Evolutionary conservation across 2,797 vertebrate genomes (phyloP).

Genomic region (Ceyx erithaca): DNA sequence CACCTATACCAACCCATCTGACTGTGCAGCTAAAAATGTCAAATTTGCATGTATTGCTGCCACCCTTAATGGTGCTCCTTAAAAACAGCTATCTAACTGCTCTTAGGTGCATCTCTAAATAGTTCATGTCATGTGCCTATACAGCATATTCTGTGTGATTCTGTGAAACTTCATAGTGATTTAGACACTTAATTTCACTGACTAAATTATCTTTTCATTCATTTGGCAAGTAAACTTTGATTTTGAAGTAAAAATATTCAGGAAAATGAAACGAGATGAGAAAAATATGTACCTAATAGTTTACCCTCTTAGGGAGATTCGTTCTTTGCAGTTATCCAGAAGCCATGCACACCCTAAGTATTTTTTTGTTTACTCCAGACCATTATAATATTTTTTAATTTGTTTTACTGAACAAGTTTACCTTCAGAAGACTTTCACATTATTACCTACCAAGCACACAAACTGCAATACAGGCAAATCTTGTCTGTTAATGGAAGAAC

Average conservation of each 20-base stretch:
- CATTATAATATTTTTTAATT: not conserved
- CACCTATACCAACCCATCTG: not conserved
- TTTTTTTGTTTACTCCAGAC: not conserved
- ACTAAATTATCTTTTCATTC: not conserved
- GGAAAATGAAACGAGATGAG: not conserved
- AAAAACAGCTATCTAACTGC: not conserved
- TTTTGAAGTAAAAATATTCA: not conserved
- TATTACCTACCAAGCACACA: not conserved
- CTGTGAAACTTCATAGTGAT: not conserved
- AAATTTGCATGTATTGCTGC: not conserved
- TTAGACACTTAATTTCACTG: not conserved
- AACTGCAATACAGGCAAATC: not conserved
- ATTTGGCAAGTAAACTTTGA: not conserved
- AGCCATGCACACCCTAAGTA: not conserved
- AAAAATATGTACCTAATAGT: not conserved
- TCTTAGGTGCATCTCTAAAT: not conserved
- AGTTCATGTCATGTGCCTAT: not conserved
- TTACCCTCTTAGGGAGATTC: not conserved
- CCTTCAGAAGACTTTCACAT: not conserved
- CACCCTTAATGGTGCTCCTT: not conserved
- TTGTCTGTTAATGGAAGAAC: not conserved
- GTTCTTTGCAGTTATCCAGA: not conserved
- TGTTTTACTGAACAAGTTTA: not conserved
- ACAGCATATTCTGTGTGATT: not conserved
- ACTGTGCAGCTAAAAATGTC: not conserved